These are phyloP conservation scores for Plecotus auritus DNA, from an alignment of 2,113 vertebrate genomes.

Conservation along the genomic window DNA sequence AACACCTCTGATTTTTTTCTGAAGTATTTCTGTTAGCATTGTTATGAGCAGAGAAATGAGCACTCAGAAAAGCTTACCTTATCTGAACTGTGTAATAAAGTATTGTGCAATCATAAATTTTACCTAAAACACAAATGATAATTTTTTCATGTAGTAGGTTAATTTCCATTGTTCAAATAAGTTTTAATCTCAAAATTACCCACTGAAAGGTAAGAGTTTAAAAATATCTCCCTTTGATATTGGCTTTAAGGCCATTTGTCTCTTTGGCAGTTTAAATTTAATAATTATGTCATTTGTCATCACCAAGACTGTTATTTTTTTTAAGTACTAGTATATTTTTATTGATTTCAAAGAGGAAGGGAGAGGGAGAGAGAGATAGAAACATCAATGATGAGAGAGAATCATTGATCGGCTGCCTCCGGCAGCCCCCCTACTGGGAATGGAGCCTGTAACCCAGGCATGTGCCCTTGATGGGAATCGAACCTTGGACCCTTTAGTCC, in stretches of 20 bases:
- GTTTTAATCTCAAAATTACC: not conserved
- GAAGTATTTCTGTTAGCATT: not conserved
- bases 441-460: too few relatives aligned
- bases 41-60: not conserved
- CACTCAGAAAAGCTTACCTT: not conserved
- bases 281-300: conserved; percentile 3
- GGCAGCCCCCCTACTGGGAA: too few relatives aligned
- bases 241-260: not conserved
- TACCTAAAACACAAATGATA: not conserved
- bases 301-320: not conserved
- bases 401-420: too few relatives aligned
- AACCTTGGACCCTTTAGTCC: too few relatives aligned
- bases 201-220: not conserved
- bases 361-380: too few relatives aligned
- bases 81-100: not conserved
- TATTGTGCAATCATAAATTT: not conserved
- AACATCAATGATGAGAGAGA: too few relatives aligned
- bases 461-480: too few relatives aligned
- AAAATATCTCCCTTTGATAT: not conserved
- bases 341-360: too few relatives aligned
- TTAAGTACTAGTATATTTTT: too few relatives aligned
- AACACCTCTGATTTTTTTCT: not conserved
- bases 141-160: not conserved
- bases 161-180: not conserved
- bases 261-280: not conserved